phyloP scores from a whole-genome alignment of 2,797 vertebrate species.

The Falco naumanni region DNA sequence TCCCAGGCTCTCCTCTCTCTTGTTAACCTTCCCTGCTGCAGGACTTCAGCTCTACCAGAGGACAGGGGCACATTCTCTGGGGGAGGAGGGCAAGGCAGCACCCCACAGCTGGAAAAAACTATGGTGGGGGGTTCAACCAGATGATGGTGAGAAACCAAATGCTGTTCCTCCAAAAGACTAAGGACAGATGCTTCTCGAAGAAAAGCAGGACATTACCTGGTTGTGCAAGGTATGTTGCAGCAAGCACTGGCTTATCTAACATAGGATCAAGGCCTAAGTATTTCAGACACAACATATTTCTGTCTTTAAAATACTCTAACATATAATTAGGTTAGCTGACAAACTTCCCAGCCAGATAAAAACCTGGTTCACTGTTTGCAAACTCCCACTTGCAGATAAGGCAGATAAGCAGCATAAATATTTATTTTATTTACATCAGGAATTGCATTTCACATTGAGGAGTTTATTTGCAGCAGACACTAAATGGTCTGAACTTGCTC shows the following conservation, averaged over 20 bases:
- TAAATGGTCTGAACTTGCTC: slow-evolving; percentile 49
- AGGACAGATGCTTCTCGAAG: slow-evolving; percentile 4
- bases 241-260: slow-evolving; percentile 52
- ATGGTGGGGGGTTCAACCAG: not conserved
- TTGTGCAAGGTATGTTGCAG: slow-evolving; percentile 32
- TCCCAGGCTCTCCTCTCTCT: not conserved
- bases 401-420: slow-evolving; percentile 54
- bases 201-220: not conserved
- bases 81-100: not conserved
- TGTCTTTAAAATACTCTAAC: slow-evolving; percentile 52
- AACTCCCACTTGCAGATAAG: slow-evolving; percentile 48
- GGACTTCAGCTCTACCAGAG: not conserved
- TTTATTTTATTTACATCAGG: slow-evolving; percentile 63
- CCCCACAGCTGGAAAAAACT: not conserved
- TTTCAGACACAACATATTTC: slow-evolving; percentile 42
- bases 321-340: slow-evolving; percentile 56
- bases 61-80: not conserved
- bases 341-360: slow-evolving; percentile 63
- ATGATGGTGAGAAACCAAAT: not conserved
- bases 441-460: slow-evolving; percentile 33
- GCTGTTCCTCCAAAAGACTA: not conserved
- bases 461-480: slow-evolving; percentile 47
- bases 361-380: slow-evolving; percentile 50
- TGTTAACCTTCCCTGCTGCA: not conserved
- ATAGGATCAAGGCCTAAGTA: slow-evolving; percentile 39